These are phyloP conservation scores for Brachyistius frenatus DNA, from an alignment of 2,113 vertebrate genomes.

Conservation along the genomic window DNA sequence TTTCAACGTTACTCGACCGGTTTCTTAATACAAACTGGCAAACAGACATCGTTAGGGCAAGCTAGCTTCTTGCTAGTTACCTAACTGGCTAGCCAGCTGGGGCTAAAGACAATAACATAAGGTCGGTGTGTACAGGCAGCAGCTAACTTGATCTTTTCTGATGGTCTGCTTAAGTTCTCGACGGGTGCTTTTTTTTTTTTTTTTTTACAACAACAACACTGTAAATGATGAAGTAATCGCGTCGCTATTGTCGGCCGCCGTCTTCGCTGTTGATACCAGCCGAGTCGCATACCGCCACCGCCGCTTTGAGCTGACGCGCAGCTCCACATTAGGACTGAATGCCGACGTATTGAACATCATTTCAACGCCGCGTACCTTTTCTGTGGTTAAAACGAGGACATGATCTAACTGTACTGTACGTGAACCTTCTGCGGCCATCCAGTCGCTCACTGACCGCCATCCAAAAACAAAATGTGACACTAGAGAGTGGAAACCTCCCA, in stretches of 20 bases:
- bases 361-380: too few relatives aligned
- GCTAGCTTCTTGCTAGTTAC: constrained; percentile 25
- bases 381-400: too few relatives aligned
- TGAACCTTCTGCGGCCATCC: background rate
- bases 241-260: background rate
- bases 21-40: background rate
- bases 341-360: too few relatives aligned
- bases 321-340: too few relatives aligned
- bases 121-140: background rate
- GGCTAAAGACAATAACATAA: constrained; percentile 34
- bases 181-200: background rate
- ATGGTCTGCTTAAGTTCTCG: background rate
- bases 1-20: background rate
- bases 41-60: background rate
- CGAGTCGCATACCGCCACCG: too few relatives aligned
- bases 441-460: background rate
- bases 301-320: too few relatives aligned
- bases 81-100: constrained; percentile 34
- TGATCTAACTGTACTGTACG: background rate
- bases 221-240: background rate
- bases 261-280: too few relatives aligned
- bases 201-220: background rate
- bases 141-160: background rate
- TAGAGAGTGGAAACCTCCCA: background rate
- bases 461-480: background rate